Evolutionary conservation across 64 coral and sea anemone species (phyloP).

Genomic region (Actinia equina): DNA sequence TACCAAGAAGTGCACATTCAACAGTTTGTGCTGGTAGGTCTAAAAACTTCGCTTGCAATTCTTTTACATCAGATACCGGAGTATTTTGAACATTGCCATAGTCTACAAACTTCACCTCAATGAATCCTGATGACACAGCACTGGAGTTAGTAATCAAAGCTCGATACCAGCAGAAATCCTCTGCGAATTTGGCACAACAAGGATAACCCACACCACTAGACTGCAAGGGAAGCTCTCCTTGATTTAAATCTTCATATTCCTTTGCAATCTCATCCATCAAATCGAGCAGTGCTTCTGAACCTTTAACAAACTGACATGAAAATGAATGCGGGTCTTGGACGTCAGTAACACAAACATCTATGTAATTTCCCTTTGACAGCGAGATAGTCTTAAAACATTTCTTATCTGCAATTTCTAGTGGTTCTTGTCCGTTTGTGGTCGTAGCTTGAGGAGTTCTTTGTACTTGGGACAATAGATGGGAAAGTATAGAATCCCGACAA

Average conservation of each 20-base stretch:
- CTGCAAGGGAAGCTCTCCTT: conserved; percentile 45
- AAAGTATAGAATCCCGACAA: conserved; percentile 34
- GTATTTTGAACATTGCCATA: conserved; percentile 84
- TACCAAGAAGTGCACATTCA: conserved; percentile 60
- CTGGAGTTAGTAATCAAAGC: conserved; percentile 61
- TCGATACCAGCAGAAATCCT: conserved; percentile 62
- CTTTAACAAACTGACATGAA: conserved; percentile 65
- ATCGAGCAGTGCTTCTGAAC: conserved; percentile 37
- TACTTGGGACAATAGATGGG: conserved; percentile 35
- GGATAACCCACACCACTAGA: conserved; percentile 65
- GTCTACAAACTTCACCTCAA: conserved; percentile 86
- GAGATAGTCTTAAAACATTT: background rate
- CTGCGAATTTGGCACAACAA: conserved; percentile 65
- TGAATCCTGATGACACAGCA: conserved; percentile 46
- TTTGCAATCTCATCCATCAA: conserved; percentile 71
- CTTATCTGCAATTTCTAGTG: background rate
- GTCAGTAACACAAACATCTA: conserved; percentile 70
- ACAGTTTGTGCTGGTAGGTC: conserved; percentile 71
- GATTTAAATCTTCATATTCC: conserved; percentile 51
- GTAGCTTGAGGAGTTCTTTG: conserved; percentile 33
- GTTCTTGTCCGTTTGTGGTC: background rate
- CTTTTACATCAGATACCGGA: conserved; percentile 66
- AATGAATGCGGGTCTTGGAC: conserved; percentile 68
- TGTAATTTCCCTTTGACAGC: conserved; percentile 31
- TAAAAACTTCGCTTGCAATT: conserved; percentile 56